phyloP scores from a whole-genome alignment of 2,888 invertebrate species.

The Agapetus fuscipes region DNA sequence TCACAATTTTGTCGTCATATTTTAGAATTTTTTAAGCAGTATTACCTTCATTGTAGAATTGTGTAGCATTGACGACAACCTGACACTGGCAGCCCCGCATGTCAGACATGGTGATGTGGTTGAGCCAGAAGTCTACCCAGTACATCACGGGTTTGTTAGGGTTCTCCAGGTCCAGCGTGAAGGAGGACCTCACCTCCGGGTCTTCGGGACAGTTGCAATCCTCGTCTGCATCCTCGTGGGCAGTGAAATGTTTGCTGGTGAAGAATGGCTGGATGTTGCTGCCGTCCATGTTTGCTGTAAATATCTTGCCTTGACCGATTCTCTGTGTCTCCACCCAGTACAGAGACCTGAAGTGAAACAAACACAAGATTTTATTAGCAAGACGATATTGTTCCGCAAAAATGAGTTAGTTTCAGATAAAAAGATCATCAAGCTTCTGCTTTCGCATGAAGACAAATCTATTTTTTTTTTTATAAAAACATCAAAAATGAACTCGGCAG shows the following conservation, averaged over 20 bases:
- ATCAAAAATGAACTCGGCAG: no score
- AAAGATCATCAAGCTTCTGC: no score
- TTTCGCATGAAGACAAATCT: no score
- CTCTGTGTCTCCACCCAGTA: conserved; percentile 66
- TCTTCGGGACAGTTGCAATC: conserved; percentile 58
- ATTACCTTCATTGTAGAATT: conserved; percentile 30
- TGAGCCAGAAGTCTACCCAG: conserved; percentile 53
- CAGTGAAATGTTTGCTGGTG: conserved; percentile 27
- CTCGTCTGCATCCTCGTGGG: conserved; percentile 22
- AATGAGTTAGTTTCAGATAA: no score
- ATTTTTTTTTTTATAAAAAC: no score
- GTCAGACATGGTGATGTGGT: conserved; percentile 54
- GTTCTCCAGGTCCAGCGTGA: conserved; percentile 60
- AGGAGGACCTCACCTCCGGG: conserved; percentile 50
- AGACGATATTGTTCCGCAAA: background rate
- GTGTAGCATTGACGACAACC: conserved; percentile 44
- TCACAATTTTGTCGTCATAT: no score
- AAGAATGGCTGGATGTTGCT: conserved; percentile 48
- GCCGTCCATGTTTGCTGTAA: conserved; percentile 53
- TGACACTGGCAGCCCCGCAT: conserved; percentile 58
- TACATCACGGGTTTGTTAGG: conserved; percentile 45
- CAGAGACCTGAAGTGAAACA: conserved; percentile 48
- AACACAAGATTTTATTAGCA: background rate
- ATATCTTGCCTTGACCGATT: conserved; percentile 49
- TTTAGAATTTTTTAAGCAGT: no score